Percentiles rank a stretch among this genome's conserved stretches.
Conservation (phyloP, 1,140 invertebrate species). For the Cyrtorhinus lividipennis region DNA sequence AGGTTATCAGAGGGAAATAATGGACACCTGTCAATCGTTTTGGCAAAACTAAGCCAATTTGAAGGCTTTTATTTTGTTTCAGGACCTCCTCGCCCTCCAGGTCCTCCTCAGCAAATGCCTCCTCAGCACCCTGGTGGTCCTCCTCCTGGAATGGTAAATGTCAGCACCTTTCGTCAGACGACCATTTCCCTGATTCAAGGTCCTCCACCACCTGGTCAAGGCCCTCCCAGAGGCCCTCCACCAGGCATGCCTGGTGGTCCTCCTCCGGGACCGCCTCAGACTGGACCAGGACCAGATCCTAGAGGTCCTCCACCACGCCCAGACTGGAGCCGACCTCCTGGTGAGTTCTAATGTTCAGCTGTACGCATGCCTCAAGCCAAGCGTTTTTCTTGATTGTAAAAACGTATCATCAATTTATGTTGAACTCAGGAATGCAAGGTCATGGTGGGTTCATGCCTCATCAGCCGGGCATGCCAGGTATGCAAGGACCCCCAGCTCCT, state of each 20-base stretch:
- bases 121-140: constrained; percentile 11
- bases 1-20: too few species aligned
- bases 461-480: constrained; percentile 33
- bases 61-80: too few species aligned
- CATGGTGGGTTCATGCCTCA: constrained; percentile 21
- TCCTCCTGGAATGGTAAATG: neutral
- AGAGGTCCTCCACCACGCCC: constrained; percentile 42
- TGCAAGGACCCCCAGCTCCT: constrained; percentile 49
- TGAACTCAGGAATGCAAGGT: constrained; percentile 5
- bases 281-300: constrained; percentile 57
- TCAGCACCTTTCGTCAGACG: neutral
- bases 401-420: constrained; percentile 9
- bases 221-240: constrained; percentile 45
- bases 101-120: constrained; percentile 13
- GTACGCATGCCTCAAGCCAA: neutral
- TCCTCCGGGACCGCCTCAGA: constrained; percentile 39
- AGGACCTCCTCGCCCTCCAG: constrained; percentile 14
- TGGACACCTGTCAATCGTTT: too few species aligned
- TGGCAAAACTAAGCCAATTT: too few species aligned
- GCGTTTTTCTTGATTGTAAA: neutral
- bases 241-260: constrained; percentile 30
- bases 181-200: constrained; percentile 11
- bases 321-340: neutral
- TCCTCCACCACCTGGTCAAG: constrained; percentile 39
- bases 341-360: neutral